These are phyloP conservation scores for Archocentrus centrarchus DNA, from an alignment of 2,113 vertebrate genomes.

Conservation along the genomic window DNA sequence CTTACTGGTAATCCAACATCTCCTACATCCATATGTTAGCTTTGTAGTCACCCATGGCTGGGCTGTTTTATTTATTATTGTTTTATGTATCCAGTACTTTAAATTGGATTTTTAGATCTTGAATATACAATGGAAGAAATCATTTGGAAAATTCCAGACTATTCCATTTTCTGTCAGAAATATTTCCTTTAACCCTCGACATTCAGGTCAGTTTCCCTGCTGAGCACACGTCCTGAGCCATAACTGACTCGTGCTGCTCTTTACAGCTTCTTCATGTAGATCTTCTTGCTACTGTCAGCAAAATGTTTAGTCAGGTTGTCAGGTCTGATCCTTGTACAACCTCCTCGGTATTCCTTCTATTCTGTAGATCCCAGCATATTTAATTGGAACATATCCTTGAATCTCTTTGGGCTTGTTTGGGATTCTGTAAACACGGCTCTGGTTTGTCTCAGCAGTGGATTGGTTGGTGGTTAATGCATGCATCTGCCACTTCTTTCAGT, in stretches of 20 bases:
- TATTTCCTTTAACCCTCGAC: neutral
- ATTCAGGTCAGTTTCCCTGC: neutral
- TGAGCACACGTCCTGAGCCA: neutral
- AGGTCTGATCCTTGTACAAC: neutral
- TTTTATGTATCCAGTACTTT: neutral
- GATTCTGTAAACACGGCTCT: neutral
- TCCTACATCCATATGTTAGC: neutral
- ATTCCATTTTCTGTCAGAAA: neutral
- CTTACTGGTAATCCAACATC: conserved; percentile 1
- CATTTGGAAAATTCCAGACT: neutral
- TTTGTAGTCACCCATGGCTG: neutral
- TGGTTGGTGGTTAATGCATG: neutral
- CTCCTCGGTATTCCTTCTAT: neutral
- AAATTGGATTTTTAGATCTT: neutral
- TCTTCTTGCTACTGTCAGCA: conserved; percentile 4
- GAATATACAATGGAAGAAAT: neutral
- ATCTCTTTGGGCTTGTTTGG: neutral
- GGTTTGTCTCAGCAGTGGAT: neutral
- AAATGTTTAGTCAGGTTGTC: neutral
- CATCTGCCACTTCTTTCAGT: neutral
- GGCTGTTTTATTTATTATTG: neutral
- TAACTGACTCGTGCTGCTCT: neutral
- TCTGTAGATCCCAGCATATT: conserved; percentile 6
- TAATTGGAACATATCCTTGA: neutral
- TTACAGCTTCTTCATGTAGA: neutral